Base-by-base conservation (phyloP, 2,888 invertebrate species). In the Eristalinus sepulchralis region DNA sequence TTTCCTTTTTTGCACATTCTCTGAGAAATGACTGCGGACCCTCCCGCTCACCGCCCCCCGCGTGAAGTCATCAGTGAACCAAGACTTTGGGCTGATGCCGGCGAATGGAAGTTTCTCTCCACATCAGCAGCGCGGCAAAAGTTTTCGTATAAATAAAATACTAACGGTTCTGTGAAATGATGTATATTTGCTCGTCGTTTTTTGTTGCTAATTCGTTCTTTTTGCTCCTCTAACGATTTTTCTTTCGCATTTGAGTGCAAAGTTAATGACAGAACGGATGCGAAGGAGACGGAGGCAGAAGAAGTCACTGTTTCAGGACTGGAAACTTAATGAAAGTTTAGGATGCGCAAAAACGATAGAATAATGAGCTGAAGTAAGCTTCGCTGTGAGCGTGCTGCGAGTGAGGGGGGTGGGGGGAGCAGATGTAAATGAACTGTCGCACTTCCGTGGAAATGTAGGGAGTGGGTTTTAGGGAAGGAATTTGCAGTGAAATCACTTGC, bases 101-200 rank as follows among this genome's bases (percentile, higher is more conserved):
- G 31, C 64, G 62, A 70, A 68, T 64, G 59, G 77, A 77, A 82
- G 57, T 80, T 76, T 81, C 53, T 71, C 39, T 27, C 33, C 20
- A 27, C 47, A 63, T 62, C 20, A 68, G 17, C 20, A 68, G 17
- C 24, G 27, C 13, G 62, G 82, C 31, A 64, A 81, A 86, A 83
- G 53, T 86, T 86, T 83, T 86, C 78, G 62, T 78, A 86, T 86
- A 86, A 86, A 83, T 86, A 86, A 86, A 78, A 78, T 53, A 72
- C 60, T 53, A 66, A 53, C 57, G 66, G 72, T 71, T 68, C 76
- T 76, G n/a, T 4, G 70, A 75, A 79, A 66, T 75, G 79, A 83
- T 79, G 80, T 77, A 68, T 57, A 72, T 72, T 75, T 34, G 22
- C 33, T 59, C 60, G 20, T 55, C 20, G 11, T n/a, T 57, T 24